These are phyloP conservation scores for Macrochelys suwanniensis DNA, from an alignment of 2,797 vertebrate genomes.

Conservation along the genomic window DNA sequence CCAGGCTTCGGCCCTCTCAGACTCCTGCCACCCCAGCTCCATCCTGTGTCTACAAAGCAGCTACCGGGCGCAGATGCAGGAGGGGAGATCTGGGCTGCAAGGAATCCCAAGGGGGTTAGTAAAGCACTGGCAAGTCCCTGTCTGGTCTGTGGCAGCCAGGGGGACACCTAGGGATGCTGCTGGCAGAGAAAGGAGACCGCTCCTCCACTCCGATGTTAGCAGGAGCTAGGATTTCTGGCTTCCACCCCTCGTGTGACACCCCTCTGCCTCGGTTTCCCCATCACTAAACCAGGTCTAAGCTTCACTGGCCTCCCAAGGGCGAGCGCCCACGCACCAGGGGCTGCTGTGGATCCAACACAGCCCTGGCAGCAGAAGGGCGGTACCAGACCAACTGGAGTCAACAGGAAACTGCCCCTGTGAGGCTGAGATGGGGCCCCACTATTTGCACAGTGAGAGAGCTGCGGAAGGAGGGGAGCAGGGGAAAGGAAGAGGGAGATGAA, in stretches of 20 bases:
- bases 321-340: neutral
- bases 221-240: neutral
- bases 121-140: too few relatives aligned
- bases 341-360: neutral
- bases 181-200: neutral
- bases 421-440: neutral
- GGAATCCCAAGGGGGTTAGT: too few relatives aligned
- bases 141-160: neutral
- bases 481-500: neutral
- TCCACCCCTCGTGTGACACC: neutral
- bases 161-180: neutral
- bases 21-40: neutral
- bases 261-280: neutral
- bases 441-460: neutral
- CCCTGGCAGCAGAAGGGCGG: neutral
- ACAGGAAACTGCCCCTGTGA: rapidly evolving
- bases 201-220: neutral
- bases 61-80: neutral
- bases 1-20: neutral
- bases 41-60: too few relatives aligned
- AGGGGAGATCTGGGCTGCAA: too few relatives aligned
- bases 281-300: neutral
- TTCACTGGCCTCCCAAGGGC: neutral
- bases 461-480: too few relatives aligned
- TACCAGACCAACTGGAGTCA: neutral